Base-by-base conservation (phyloP, 2,888 invertebrate genomes). In the Drosophila atroscutellata region DNA sequence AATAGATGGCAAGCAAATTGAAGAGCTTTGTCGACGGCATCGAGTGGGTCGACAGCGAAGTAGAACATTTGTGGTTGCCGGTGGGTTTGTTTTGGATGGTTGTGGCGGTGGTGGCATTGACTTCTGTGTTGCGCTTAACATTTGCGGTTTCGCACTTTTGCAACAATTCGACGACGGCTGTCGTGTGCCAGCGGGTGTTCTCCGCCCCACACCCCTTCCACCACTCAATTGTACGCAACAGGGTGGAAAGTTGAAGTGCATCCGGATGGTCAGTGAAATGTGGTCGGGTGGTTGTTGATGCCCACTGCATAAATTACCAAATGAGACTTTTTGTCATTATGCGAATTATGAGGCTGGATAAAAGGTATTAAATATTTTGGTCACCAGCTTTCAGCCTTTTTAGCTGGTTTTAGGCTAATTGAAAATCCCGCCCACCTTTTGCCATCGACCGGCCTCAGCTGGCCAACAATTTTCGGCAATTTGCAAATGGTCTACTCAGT, bases 121-220 rank as follows among this genome's bases (percentile, higher is more conserved):
- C 91, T 92, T 90, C 81, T 86, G 90, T 85, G 90, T 86, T 87
- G 81, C 86, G 90, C 84, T 92, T 92, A 91, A 90, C 90, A 92
- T 91, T 91, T 91, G 91, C 82, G 92, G 92, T 91, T 92, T 91
- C 86, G 86, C 92, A 92, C 91, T 91, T 91, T 91, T 89, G 83
- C 90, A 86, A 77, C 91, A 89, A 88, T 90, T 83, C 76, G 63
- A 72, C 67, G 72, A 77, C 70, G 74, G 61, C 51, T 60, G 89
- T 72, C 72, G 77, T 75, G 73, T 65, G 75, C 70, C 74, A 72
- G 72, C 81, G 73, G 66, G 72, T 58, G 78, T 63, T 65, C 45
- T 13, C 51, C 34, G 57, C 26, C n/a, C 24, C 37, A 11, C 37
- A 8, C 11, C 28, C 13, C 2, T 6, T 32, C 49, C 52, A 34